phyloP scores from a whole-genome alignment of 1,140 invertebrate genomes.

The Limonius californicus region DNA sequence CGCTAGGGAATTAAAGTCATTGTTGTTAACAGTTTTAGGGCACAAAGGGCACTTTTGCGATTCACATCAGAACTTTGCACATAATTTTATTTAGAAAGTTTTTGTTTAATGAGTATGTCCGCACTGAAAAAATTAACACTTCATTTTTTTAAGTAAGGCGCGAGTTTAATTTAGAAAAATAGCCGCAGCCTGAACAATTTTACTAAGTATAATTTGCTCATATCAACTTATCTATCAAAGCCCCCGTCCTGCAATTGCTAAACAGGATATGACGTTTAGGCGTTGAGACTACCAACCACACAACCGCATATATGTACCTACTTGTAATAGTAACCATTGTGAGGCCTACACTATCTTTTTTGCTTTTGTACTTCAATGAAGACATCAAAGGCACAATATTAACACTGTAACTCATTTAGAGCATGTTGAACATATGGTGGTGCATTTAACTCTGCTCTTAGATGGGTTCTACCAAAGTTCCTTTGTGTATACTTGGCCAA shows the following conservation, averaged over 20 bases:
- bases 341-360: background rate
- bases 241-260: background rate
- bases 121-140: no score
- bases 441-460: no score
- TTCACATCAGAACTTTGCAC: background rate
- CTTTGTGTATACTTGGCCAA: no score
- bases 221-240: background rate
- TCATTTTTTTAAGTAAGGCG: background rate
- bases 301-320: background rate
- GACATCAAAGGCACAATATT: background rate
- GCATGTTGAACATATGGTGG: background rate
- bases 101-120: background rate
- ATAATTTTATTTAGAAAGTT: background rate
- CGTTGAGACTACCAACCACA: constrained; percentile 17
- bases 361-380: constrained; percentile 9
- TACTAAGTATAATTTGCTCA: constrained; percentile 1
- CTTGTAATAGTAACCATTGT: background rate
- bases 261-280: constrained; percentile 32
- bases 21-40: background rate
- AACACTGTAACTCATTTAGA: constrained; percentile 9
- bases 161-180: constrained; percentile 7
- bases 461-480: no score
- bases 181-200: constrained; percentile 12
- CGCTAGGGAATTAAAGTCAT: background rate
- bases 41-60: background rate